Conservation (phyloP, 2,888 invertebrate species). For the Cerastis rubricosa region DNA sequence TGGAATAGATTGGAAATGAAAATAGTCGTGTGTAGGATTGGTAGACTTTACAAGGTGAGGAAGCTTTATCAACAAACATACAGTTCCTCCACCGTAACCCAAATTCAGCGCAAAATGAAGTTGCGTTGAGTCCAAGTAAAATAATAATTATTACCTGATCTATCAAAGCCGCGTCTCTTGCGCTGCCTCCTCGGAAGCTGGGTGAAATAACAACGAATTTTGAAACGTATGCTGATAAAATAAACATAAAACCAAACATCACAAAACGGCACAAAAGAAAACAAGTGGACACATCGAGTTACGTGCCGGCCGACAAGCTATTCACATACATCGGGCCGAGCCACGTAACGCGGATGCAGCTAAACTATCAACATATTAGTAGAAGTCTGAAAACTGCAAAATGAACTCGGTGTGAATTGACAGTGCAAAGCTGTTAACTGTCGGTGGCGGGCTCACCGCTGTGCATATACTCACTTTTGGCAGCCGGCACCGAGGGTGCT, state of each 20-base stretch:
- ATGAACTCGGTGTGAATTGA: slow-evolving; percentile 87
- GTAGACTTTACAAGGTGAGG: slow-evolving; percentile 50
- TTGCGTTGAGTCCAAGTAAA: slow-evolving; percentile 87
- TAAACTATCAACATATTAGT: slow-evolving; percentile 85
- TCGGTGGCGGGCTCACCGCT: slow-evolving; percentile 65
- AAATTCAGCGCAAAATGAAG: slow-evolving; percentile 69
- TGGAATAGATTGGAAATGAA: slow-evolving; percentile 18
- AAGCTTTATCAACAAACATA: slow-evolving; percentile 60
- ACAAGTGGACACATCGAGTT: slow-evolving; percentile 78
- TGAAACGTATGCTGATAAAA: slow-evolving; percentile 88
- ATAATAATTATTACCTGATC: slow-evolving; percentile 88
- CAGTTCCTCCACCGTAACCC: slow-evolving; percentile 73
- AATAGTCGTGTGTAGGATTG: slow-evolving; percentile 15
- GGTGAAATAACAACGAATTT: slow-evolving; percentile 90
- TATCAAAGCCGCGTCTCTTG: slow-evolving; percentile 91
- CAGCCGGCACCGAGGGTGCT: slow-evolving; percentile 77
- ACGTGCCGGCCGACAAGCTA: slow-evolving; percentile 69
- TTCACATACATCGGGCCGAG: slow-evolving; percentile 56
- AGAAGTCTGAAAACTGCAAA: slow-evolving; percentile 88
- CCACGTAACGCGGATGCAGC: slow-evolving; percentile 81
- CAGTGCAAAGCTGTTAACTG: slow-evolving; percentile 86
- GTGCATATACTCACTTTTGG: slow-evolving; percentile 85
- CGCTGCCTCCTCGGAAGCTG: slow-evolving; percentile 91
- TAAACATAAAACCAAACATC: slow-evolving; percentile 89
- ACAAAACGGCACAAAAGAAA: slow-evolving; percentile 89